Evolutionary conservation across 2,888 invertebrate genomes (phyloP), one percentile per base, ranked within the genome.

Genomic region (Dorcus parallelipipedus): DNA sequence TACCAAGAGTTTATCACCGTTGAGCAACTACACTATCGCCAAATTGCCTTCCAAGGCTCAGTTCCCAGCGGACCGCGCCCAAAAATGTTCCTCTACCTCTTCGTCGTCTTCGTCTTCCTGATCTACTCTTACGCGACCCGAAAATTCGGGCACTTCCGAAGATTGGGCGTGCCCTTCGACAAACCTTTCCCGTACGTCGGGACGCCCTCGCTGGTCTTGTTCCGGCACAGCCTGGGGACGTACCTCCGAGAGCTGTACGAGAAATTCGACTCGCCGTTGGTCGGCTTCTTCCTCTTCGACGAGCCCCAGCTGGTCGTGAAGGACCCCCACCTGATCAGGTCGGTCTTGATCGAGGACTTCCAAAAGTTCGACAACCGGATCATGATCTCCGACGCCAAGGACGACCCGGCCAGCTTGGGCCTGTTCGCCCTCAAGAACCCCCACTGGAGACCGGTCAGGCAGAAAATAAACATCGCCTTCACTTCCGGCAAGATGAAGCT

Each of bases 401-500:
- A 76, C 54, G 79, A 81, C 60, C 76, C 78, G 3, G 67, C 80
- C 9, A 72, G 75, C 2, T 75, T 76, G 51, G 73, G 78, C 64
- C 64, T 81, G 47, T 75, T 83, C 60, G 73, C 78, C 1, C 62
- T 80, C 54, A 79, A 78, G 57, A 81, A 80, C 56, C 78, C 80
- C 0, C 76, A 78, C 1, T 86, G 85, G 85, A 83, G 79, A 64
- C 72, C 72, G 33, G 66, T 83, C 9, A 73, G 85, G 33, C 67
- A 76, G 0, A 82, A 82, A 61, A 71, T 84, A 40, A 80, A 82
- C 0, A 83, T 84, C 0, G 80, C 81, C 0, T 81, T 85, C 66
- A 81, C 83, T 1, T 77, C 80, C 1, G 82, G 81, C 20, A 85
- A 84, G 69, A 72, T 85, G 52, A 83, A 80, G 68, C 72, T 69